Evolutionary conservation across 2,113 vertebrate species (phyloP).

Genomic region (Polypterus bichir): DNA sequence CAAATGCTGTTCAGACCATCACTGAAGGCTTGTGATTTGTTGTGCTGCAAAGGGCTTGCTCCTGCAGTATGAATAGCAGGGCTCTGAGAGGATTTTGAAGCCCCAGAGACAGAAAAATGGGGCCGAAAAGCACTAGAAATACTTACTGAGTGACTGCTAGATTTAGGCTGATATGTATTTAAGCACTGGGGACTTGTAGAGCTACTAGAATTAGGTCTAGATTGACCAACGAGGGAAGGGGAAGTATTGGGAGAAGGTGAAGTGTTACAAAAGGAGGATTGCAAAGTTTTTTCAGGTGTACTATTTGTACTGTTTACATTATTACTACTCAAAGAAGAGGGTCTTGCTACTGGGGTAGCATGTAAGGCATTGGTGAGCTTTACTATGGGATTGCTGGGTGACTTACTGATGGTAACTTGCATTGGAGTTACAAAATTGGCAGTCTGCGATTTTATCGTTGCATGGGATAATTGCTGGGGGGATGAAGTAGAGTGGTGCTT

Average conservation of each 20-base stretch:
- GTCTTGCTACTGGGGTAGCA: constrained; percentile 8
- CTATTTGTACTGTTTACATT: neutral
- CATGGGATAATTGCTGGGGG: constrained; percentile 9
- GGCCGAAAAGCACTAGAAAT: neutral
- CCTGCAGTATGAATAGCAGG: constrained; percentile 28
- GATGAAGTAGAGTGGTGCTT: constrained; percentile 7
- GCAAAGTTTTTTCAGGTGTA: neutral
- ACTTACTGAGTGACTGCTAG: neutral
- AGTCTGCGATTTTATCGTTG: neutral
- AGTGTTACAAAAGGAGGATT: constrained; percentile 12
- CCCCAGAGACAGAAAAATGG: neutral
- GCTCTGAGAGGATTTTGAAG: constrained; percentile 16
- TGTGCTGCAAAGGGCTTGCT: constrained; percentile 32
- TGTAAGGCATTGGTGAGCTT: constrained; percentile 46
- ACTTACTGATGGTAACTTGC: constrained; percentile 61
- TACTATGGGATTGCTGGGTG: constrained; percentile 50
- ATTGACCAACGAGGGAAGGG: constrained; percentile 29
- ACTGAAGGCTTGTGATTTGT: constrained; percentile 32
- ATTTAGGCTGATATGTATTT: too few species aligned
- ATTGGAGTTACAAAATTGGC: constrained; percentile 56
- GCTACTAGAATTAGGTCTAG: neutral
- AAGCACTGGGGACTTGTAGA: neutral
- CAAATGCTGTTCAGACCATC: constrained; percentile 23
- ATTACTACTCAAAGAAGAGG: neutral
- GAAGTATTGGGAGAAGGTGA: constrained; percentile 24